Evolutionary conservation across 2,113 vertebrate species (phyloP), one percentile per base, ranked within the genome.

Genomic region (Toxotes jaculatrix): DNA sequence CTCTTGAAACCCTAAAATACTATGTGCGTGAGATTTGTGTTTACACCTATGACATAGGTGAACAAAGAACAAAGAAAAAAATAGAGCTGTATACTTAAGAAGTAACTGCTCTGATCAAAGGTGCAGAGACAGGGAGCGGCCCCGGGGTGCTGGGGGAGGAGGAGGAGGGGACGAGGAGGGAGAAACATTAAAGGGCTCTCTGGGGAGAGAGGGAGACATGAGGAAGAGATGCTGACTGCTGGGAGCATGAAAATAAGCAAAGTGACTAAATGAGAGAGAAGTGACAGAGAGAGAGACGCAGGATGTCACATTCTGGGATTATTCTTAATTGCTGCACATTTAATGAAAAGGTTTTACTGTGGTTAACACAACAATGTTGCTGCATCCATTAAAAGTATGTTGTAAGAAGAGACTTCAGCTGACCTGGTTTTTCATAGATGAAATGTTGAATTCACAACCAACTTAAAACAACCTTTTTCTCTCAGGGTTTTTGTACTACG

Each of bases 81-180:
- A 74, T 49, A 49, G 14, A 13, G 60, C 70, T 61, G 64, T 43
- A 40, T 31, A 19, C 55, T 68, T 62, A 62, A 70, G 64, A 74
- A 88, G 65, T 62, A 86, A 77, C 61, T 27, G 42, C 65, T 80
- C 77, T 84, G 84, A 92, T 88, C 87, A 89, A 91, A 92, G 87
- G 49, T 75, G 19, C 70, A 13, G 38, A 60, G 77, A 56, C 10
- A 53, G 63, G 47, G 60, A 76, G 60, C 47, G 49, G 64, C 84
- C 77, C 47, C 13, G 5, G 51, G 84, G 77, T 0, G 27, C 57
- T 59, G 1, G 1, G 66, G 66, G 66, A 72, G 72, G 65, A 53
- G 61, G 56, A 61, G 74, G 65, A 45, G 1, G 70, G 66, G 66
- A 72, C 65, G 65, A 55, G 61, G 74, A 49, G 65, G 49, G 67